phyloP scores from a whole-genome alignment of 2,888 invertebrate species.

The Aplocera efformata region DNA sequence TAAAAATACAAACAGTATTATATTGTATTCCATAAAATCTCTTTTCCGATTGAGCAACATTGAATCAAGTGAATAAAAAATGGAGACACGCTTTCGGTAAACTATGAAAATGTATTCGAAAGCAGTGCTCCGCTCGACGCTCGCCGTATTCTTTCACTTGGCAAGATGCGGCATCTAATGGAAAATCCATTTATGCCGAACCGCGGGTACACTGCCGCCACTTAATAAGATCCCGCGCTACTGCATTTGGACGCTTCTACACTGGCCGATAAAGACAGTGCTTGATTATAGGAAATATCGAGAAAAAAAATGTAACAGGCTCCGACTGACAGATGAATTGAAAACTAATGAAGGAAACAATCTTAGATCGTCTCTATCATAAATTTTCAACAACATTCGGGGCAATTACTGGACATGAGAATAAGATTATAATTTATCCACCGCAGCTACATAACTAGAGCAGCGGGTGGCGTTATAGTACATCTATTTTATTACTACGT shows the following conservation, averaged over 20 bases:
- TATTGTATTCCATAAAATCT: conserved; percentile 15
- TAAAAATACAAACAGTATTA: conserved; percentile 21
- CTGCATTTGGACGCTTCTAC: conserved; percentile 27
- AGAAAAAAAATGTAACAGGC: no score
- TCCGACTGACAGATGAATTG: no score
- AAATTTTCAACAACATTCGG: no score
- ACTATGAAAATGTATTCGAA: conserved; percentile 37
- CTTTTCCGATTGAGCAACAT: conserved; percentile 24
- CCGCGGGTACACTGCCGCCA: conserved; percentile 35
- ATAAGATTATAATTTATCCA: no score
- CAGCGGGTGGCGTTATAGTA: no score
- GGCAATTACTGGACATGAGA: no score
- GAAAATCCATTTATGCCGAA: conserved; percentile 57
- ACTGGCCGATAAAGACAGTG: no score
- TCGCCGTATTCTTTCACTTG: conserved; percentile 36
- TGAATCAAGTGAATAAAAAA: conserved; percentile 27
- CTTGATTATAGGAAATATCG: no score
- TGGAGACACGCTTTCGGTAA: conserved; percentile 28
- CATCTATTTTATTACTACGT: no score
- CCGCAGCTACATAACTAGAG: no score
- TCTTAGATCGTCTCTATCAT: no score
- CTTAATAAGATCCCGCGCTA: conserved; percentile 37
- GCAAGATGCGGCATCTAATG: conserved; percentile 47
- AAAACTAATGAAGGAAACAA: no score
- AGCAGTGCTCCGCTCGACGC: conserved; percentile 28